Percentiles rank a stretch among this genome's conserved stretches.
These are phyloP conservation scores for Chiroxiphia lanceolata DNA, from an alignment of 2,797 vertebrate species.

Conservation along the genomic window DNA sequence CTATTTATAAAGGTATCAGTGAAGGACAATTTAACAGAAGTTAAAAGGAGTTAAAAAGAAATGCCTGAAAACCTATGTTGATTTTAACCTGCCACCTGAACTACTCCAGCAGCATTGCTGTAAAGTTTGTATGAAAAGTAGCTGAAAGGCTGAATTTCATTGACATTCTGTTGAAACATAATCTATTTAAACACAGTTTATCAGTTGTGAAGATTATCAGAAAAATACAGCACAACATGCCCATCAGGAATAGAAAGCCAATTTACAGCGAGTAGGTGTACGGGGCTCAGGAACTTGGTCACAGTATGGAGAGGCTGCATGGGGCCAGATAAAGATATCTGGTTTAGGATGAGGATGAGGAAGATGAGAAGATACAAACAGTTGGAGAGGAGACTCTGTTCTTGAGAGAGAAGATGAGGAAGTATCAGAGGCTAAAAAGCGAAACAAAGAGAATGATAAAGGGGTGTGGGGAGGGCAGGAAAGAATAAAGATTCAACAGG, in stretches of 20 bases:
- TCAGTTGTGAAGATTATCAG: conserved; percentile 79
- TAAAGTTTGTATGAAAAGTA: background rate
- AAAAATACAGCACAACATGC: conserved; percentile 63
- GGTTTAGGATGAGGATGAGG: conserved; percentile 79
- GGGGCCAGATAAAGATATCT: conserved; percentile 82
- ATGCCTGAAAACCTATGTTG: background rate
- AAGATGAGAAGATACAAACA: conserved; percentile 83
- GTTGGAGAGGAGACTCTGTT: conserved; percentile 86
- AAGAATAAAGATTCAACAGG: conserved; percentile 57
- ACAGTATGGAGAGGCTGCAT: conserved; percentile 81
- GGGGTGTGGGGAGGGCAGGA: background rate
- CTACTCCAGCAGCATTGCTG: background rate
- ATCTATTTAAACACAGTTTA: conserved; percentile 40
- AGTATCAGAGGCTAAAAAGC: conserved; percentile 89
- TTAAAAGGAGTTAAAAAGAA: background rate
- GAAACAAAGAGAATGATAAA: conserved; percentile 77
- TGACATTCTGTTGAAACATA: background rate
- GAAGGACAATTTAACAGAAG: background rate
- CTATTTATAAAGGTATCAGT: background rate
- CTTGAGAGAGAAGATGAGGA: conserved; percentile 86
- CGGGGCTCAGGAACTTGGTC: conserved; percentile 80
- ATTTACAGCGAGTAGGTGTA: conserved; percentile 86
- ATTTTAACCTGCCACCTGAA: background rate
- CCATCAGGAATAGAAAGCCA: conserved; percentile 70
- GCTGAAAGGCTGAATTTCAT: background rate